Evolutionary conservation across 2,797 vertebrate genomes (phyloP), one percentile per base, ranked within the genome.

Genomic region (Parauchenoglanis punctatus): DNA sequence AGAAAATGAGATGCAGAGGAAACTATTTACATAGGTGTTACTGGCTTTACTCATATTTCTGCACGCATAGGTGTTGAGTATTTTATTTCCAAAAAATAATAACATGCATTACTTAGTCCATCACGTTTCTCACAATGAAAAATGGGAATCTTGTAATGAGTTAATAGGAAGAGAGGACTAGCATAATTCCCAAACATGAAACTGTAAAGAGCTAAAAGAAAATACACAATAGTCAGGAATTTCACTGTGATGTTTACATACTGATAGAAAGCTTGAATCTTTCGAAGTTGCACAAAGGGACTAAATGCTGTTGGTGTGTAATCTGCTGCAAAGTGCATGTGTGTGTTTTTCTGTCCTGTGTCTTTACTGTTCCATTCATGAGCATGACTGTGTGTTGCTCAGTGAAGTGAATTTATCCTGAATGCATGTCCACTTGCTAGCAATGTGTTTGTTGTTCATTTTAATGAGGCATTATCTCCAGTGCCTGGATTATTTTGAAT

Each of bases 201-300:
- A 49, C 23, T 49, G 56, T 61, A 44, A 52, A 35, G 61, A 67
- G 35, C 2, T 7, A 76, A 52, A 85, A 59, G 15, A 44, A 40
- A 8, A 56, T 12, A 58, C 17, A 11, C 31, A 56, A 18, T 20
- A 35, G 81, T 83, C 59, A 44, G 59, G 18, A 75, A 54, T 65
- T 52, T 54, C 86, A 87, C 86, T 87, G 78, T 87, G 86, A 87
- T 54, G 84, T 83, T 87, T 83, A 82, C 78, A 82, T 59, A 78
- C 54, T 35, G 46, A 12, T 52, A 1, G 40, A 83, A 84, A 84
- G 31, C 81, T 84, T 84, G 70, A 67, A 76, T 67, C 28, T 8
- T 68, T 58, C n/a, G 1, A 76, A 65, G 70, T 59, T 83, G 81
- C 81, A 87, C 49, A 84, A 65, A 83, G 67, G 65, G 35, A 59